A percentile compares a stretch with the other conserved stretches of the same genome.
These are phyloP conservation scores for Celastrina argiolus DNA, from an alignment of 2,888 invertebrate species.

Conservation along the genomic window DNA sequence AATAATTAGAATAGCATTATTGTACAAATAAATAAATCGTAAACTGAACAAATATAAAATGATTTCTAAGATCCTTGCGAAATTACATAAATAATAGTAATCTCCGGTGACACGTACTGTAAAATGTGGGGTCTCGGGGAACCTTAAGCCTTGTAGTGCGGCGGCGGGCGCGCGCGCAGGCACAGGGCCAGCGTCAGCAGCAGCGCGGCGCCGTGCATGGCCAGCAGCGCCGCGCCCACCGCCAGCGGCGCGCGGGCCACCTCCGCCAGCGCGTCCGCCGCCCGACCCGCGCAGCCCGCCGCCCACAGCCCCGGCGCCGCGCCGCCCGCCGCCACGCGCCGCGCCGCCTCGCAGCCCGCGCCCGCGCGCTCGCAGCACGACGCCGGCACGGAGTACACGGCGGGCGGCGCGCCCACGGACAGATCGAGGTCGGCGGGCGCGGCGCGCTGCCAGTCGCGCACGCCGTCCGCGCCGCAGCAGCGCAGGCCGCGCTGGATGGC, in stretches of 20 bases:
- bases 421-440: constrained; percentile 49
- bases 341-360: constrained; percentile 41
- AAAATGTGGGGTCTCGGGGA: neutral
- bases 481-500: constrained; percentile 79
- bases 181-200: constrained; percentile 61
- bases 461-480: constrained; percentile 96
- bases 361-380: constrained; percentile 49
- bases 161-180: constrained; percentile 49
- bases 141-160: constrained; percentile 54
- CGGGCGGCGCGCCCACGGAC: constrained; percentile 52
- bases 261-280: constrained; percentile 46
- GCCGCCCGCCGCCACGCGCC: constrained; percentile 45
- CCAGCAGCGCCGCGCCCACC: constrained; percentile 52
- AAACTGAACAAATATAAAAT: neutral
- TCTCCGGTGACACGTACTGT: neutral
- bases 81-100: neutral
- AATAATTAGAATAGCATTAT: neutral
- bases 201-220: constrained; percentile 55
- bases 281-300: constrained; percentile 51
- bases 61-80: neutral
- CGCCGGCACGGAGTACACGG: constrained; percentile 56
- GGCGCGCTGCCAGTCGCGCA: constrained; percentile 89
- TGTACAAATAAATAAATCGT: neutral
- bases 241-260: constrained; percentile 48
- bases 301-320: constrained; percentile 43